phyloP scores from a whole-genome alignment of 2,113 vertebrate species.

The Myotis brandtii region DNA sequence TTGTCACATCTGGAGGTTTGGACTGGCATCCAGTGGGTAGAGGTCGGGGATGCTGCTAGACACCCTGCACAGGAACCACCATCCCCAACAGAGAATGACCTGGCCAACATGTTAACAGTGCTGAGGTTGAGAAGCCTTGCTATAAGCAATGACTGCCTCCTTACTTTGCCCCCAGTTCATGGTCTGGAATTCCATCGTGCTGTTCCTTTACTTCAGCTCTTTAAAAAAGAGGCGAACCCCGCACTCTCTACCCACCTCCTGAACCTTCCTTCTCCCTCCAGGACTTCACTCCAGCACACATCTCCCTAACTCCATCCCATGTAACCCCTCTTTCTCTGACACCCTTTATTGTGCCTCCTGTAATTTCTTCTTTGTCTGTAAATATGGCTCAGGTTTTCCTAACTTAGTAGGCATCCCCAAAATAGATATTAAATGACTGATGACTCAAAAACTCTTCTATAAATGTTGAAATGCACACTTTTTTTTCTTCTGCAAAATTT shows the following conservation, averaged over 20 bases:
- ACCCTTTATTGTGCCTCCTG: neutral
- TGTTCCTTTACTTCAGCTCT: neutral
- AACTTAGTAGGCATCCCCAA: neutral
- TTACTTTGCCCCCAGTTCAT: accelerated
- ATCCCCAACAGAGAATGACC: neutral
- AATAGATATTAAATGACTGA: neutral
- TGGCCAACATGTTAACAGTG: too few species aligned
- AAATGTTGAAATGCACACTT: neutral
- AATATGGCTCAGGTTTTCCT: neutral
- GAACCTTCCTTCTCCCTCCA: neutral
- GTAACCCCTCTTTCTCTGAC: neutral
- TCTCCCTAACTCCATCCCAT: neutral
- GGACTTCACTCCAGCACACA: neutral
- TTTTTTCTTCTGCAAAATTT: neutral
- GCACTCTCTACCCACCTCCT: neutral
- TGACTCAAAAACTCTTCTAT: neutral
- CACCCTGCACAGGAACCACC: neutral
- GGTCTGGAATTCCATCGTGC: neutral
- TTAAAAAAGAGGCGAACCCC: too few species aligned
- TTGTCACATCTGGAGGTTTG: neutral
- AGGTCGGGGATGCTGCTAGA: neutral
- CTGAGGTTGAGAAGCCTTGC: neutral
- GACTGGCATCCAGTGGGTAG: neutral
- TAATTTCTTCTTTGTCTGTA: neutral
- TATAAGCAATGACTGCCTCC: neutral